Evolutionary conservation across 2,113 vertebrate genomes (phyloP).

Genomic region (Pituophis catenifer): DNA sequence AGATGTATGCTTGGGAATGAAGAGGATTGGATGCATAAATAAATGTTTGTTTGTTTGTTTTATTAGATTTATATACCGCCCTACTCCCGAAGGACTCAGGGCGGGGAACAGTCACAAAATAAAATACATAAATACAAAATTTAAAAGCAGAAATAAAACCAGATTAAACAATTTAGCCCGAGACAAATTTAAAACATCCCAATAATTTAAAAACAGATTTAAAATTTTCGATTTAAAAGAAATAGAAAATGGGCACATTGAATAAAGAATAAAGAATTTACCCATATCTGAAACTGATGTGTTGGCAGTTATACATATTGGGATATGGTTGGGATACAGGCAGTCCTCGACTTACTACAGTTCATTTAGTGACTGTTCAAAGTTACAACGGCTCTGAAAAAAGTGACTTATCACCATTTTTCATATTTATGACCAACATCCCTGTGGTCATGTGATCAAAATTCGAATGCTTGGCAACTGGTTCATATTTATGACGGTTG

Average conservation of each 20-base stretch:
- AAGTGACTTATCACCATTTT: not conserved
- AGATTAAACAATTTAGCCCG: too few relatives aligned
- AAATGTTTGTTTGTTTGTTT: too few relatives aligned
- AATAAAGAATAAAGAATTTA: not conserved
- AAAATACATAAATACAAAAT: too few relatives aligned
- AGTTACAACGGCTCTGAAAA: not conserved
- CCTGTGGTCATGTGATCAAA: not conserved
- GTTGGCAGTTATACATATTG: not conserved
- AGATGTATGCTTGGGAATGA: not conserved
- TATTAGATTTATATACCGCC: too few relatives aligned
- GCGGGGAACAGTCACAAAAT: too few relatives aligned
- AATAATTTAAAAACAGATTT: too few relatives aligned
- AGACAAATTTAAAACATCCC: too few relatives aligned
- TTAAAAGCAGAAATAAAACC: too few relatives aligned
- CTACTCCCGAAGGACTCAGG: too few relatives aligned
- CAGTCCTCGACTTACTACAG: not conserved
- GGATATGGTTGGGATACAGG: not conserved
- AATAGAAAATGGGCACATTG: not conserved
- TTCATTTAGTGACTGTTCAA: not conserved
- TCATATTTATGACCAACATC: not conserved
- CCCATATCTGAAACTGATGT: not conserved
- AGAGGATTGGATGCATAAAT: not conserved
- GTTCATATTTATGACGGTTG: not conserved
- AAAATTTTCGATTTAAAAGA: too few relatives aligned
- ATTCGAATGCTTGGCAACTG: not conserved